Conservation (phyloP, 2,888 invertebrate species). For the Neria commutata region DNA sequence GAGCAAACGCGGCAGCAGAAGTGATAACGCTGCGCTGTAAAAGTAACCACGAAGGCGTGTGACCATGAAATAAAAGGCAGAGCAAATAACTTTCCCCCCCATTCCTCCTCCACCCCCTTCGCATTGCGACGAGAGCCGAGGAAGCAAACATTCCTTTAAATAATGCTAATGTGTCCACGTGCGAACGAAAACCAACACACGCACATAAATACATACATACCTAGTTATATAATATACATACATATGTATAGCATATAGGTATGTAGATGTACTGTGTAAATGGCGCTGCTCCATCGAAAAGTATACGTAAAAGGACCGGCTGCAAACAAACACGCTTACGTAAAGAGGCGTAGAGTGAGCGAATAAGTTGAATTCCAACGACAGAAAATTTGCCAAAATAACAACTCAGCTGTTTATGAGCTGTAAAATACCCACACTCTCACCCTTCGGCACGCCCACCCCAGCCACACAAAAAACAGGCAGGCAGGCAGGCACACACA, state of each 20-base stretch:
- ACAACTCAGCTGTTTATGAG: not conserved
- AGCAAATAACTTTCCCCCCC: too few relatives aligned
- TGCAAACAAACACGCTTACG: too few relatives aligned
- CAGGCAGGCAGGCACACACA: not conserved
- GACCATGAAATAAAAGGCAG: not conserved
- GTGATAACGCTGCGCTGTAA: not conserved
- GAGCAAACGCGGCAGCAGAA: not conserved
- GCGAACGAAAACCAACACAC: constrained; percentile 8
- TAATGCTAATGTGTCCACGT: constrained; percentile 23
- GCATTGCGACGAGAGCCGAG: not conserved
- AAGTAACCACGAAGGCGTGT: not conserved
- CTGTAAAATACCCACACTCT: too few relatives aligned
- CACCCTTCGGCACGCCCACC: too few relatives aligned
- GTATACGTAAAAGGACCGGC: too few relatives aligned
- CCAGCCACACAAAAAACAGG: not conserved
- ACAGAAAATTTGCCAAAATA: not conserved
- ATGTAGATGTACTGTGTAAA: too few relatives aligned
- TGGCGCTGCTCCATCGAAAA: too few relatives aligned
- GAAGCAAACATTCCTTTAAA: not conserved
- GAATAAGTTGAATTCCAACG: too few relatives aligned
- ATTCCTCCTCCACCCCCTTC: too few relatives aligned
- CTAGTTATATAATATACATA: not conserved
- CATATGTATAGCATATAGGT: not conserved
- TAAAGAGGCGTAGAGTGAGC: too few relatives aligned
- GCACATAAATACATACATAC: not conserved